Base-by-base conservation (phyloP, 53 echinoderm and acorn worm genomes). In the Astropecten irregularis region DNA sequence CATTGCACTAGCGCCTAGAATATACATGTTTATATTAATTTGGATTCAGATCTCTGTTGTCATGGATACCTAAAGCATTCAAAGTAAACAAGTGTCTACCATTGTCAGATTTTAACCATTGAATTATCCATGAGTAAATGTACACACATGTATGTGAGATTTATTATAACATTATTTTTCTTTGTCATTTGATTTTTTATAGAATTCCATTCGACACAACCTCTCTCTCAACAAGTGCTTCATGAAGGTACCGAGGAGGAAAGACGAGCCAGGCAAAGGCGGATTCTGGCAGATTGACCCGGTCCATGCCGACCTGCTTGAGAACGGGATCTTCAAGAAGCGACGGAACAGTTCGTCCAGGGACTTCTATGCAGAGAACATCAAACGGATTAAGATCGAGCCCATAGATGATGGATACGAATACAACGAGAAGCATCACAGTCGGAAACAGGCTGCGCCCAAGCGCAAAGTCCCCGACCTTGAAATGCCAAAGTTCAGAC, bases 151-250 rank as follows among this genome's bases (percentile, higher is more conserved):
- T n/a, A n/a, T n/a, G n/a, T n/a, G n/a, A n/a, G n/a, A n/a, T n/a
- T n/a, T n/a, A n/a, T n/a, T n/a, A n/a, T n/a, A n/a, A n/a, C n/a
- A n/a, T n/a, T n/a, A n/a, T n/a, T n/a, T n/a, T n/a, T n/a, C n/a
- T n/a, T n/a, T n/a, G n/a, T 42, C 42, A 11, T 34, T 64, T 64
- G 28, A 36, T 35, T 68, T 66, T 22, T 55, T 40, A 16, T 87
- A 99, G 99, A 99, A 99, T 73, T 99, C 99, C 55, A 95, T 99
- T 57, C 90, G 99, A 29, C 99, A 99, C 81, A 99, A 99, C 52
- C 92, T 99, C 65, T 99, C 99, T 2, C 88, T 99, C 66, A 99
- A 99, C 92, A 95, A 99, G 82, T 95, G 99, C 86, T 99, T 99
- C 88, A 90, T 90, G 85, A 99, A 95, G 76, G 99, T 99, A 1